phyloP scores from a whole-genome alignment of 2,797 vertebrate species.

The Parauchenoglanis punctatus region DNA sequence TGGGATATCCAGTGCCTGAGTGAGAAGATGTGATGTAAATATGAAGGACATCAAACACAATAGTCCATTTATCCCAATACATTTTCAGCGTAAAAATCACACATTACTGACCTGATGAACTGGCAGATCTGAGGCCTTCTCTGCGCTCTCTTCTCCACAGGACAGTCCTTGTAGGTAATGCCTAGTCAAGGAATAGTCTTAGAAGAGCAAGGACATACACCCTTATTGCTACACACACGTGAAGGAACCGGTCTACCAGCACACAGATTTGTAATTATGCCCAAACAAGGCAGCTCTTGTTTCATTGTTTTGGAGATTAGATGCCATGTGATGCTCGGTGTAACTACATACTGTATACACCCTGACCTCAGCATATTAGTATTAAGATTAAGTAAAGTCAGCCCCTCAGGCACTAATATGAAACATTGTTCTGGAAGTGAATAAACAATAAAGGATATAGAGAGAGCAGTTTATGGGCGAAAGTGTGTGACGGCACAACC shows the following conservation, averaged over 20 bases:
- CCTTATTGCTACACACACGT: constrained; percentile 45
- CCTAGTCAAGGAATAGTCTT: constrained; percentile 66
- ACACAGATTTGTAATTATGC: constrained; percentile 19
- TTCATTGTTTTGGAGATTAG: constrained; percentile 67
- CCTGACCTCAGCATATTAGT: neutral
- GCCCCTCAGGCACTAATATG: neutral
- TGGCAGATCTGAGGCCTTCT: constrained; percentile 81
- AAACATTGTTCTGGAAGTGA: neutral
- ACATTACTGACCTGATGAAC: constrained; percentile 80
- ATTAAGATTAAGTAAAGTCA: neutral
- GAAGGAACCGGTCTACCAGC: constrained; percentile 52
- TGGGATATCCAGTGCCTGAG: constrained; percentile 85
- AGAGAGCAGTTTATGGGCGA: constrained; percentile 81
- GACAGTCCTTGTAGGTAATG: constrained; percentile 82
- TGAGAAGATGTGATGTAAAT: neutral
- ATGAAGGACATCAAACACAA: neutral
- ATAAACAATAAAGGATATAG: constrained; percentile 81
- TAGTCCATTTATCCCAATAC: neutral
- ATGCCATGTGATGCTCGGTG: constrained; percentile 59
- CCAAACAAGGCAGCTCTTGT: constrained; percentile 63
- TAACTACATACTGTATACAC: constrained; percentile 22
- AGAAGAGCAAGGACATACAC: constrained; percentile 8
- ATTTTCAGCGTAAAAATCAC: neutral
- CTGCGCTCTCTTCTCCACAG: constrained; percentile 69
- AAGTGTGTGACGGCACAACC: constrained; percentile 85